A percentile compares a stretch with the other conserved stretches of the same genome.
Evolutionary conservation across 2,888 invertebrate species (phyloP).

Genomic region (Aproaerema taeniolella): DNA sequence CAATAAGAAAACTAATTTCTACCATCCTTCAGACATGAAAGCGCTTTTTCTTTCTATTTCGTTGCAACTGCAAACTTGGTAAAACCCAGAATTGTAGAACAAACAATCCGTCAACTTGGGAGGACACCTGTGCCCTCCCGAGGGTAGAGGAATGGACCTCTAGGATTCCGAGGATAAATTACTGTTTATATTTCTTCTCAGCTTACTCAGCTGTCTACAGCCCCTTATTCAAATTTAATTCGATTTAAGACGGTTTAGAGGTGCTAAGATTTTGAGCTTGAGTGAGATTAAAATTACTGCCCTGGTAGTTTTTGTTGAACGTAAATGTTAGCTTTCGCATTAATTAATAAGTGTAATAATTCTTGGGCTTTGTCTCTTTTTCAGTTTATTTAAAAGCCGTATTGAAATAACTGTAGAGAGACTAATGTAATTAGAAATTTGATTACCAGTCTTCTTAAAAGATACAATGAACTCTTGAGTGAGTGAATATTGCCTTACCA

Average conservation of each 20-base stretch:
- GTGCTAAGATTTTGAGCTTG: neutral
- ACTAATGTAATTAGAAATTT: too few species aligned
- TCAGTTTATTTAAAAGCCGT: too few species aligned
- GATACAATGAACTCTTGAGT: too few species aligned
- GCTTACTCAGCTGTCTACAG: slow-evolving; percentile 34
- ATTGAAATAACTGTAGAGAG: too few species aligned
- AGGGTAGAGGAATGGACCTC: slow-evolving; percentile 35
- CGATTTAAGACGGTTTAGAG: slow-evolving; percentile 9
- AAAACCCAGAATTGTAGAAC: slow-evolving; percentile 38
- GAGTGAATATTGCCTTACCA: too few species aligned
- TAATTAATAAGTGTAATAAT: too few species aligned
- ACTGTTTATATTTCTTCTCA: slow-evolving; percentile 63
- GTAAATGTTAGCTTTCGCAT: too few species aligned
- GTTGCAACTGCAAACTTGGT: neutral
- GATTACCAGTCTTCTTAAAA: too few species aligned
- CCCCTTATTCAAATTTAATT: slow-evolving; percentile 55
- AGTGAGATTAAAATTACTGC: neutral
- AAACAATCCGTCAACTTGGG: slow-evolving; percentile 60
- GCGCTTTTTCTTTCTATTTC: neutral
- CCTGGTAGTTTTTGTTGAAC: too few species aligned
- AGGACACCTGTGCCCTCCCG: slow-evolving; percentile 7
- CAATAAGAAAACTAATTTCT: too few species aligned
- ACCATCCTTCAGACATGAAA: too few species aligned
- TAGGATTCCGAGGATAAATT: slow-evolving; percentile 64
- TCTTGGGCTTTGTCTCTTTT: too few species aligned